phyloP scores from a whole-genome alignment of 2,888 invertebrate genomes.

The Drosophila mimica region DNA sequence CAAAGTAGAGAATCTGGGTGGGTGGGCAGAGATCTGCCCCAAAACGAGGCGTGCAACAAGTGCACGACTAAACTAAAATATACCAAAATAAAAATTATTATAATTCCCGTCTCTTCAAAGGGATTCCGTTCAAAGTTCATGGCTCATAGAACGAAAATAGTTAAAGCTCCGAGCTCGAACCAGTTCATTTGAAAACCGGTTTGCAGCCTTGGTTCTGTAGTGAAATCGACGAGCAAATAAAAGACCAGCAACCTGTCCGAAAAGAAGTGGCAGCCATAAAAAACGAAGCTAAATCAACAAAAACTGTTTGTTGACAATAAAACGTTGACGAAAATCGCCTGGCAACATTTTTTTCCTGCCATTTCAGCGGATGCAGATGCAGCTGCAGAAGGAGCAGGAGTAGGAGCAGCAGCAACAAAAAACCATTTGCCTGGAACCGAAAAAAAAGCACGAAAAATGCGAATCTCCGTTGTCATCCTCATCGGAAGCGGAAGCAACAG shows the following conservation, averaged over 20 bases:
- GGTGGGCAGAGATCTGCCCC: slow-evolving; percentile 32
- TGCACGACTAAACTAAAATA: neutral
- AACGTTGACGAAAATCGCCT: slow-evolving; percentile 52
- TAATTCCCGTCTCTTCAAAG: neutral
- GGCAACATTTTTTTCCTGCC: slow-evolving; percentile 66
- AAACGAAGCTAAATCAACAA: slow-evolving; percentile 43
- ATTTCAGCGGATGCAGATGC: slow-evolving; percentile 60
- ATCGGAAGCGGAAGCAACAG: slow-evolving; percentile 74
- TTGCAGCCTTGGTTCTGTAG: neutral
- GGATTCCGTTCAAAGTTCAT: neutral
- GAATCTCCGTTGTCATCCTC: slow-evolving; percentile 41
- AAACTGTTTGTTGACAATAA: slow-evolving; percentile 55
- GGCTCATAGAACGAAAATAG: neutral
- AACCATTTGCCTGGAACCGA: slow-evolving; percentile 13
- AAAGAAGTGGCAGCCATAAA: slow-evolving; percentile 18
- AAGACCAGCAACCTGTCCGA: slow-evolving; percentile 38
- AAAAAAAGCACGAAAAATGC: slow-evolving; percentile 8
- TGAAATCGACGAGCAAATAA: slow-evolving; percentile 18
- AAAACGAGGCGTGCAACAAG: neutral
- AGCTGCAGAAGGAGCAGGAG: slow-evolving; percentile 30
- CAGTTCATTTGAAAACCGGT: neutral
- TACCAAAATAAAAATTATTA: neutral
- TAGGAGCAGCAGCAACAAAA: slow-evolving; percentile 23
- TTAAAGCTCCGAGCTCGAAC: neutral
- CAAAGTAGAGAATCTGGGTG: slow-evolving; percentile 49